Evolutionary conservation across 92 coral and sea anemone species (phyloP).

Genomic region (Actinostola sp.): DNA sequence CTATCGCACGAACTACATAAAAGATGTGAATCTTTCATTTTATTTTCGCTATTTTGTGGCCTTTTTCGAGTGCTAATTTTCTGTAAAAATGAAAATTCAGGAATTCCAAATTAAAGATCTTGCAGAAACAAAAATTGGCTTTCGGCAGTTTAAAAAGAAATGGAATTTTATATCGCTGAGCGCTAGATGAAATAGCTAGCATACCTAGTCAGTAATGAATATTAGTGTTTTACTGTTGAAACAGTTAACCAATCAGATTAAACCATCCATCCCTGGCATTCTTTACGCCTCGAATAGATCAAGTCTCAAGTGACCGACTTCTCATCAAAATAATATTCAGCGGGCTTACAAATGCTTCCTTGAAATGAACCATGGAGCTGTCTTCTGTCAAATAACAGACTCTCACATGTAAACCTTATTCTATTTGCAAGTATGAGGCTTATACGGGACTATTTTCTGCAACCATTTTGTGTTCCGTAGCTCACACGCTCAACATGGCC

Average conservation of each 20-base stretch:
- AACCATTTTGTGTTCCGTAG: conserved; percentile 42
- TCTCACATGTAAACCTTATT: neutral
- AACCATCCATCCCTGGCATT: conserved; percentile 33
- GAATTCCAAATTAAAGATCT: neutral
- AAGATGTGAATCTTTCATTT: no score
- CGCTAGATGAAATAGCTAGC: conserved; percentile 21
- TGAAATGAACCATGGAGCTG: conserved; percentile 1
- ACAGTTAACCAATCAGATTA: conserved; percentile 34
- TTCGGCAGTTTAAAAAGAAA: neutral
- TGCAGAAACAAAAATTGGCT: neutral
- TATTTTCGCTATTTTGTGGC: no score
- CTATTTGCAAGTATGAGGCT: conserved; percentile 20
- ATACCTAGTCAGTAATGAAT: conserved; percentile 26
- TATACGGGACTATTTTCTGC: conserved; percentile 16
- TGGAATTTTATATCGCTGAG: conserved; percentile 21
- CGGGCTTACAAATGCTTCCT: conserved; percentile 25
- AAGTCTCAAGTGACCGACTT: conserved; percentile 52
- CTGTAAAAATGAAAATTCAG: neutral
- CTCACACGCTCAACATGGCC: conserved; percentile 74
- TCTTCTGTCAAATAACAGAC: neutral
- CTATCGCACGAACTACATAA: no score
- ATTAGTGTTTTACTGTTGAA: conserved; percentile 28
- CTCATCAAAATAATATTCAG: conserved; percentile 38
- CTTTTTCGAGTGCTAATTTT: neutral
- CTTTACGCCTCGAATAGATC: conserved; percentile 34